phyloP scores from a whole-genome alignment of 1,140 invertebrate species.

The Heliconius congener region DNA sequence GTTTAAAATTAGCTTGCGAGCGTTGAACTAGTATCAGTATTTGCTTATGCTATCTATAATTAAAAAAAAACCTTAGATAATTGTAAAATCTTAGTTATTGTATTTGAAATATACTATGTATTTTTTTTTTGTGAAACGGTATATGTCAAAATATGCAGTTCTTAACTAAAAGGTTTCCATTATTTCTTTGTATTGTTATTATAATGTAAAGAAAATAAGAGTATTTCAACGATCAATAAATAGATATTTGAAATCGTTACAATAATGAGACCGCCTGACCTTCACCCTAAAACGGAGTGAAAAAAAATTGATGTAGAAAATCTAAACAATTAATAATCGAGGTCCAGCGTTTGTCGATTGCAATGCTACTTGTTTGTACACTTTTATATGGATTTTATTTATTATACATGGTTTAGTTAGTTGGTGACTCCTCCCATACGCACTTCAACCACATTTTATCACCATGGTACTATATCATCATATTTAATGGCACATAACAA shows the following conservation, averaged over 20 bases:
- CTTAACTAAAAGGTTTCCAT: too few species aligned
- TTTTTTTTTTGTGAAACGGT: too few species aligned
- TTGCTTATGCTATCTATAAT: background rate
- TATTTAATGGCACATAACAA: conserved; percentile 49
- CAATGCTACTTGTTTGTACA: conserved; percentile 40
- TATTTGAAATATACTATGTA: too few species aligned
- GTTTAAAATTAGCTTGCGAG: conserved; percentile 51
- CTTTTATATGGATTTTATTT: conserved; percentile 40
- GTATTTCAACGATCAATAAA: background rate
- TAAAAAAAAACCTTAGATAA: background rate
- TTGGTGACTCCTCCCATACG: conserved; percentile 57
- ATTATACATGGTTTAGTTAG: conserved; percentile 66
- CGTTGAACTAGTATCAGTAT: conserved; percentile 46
- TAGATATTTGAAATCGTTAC: conserved; percentile 49
- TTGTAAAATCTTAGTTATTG: background rate
- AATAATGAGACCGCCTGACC: conserved; percentile 59
- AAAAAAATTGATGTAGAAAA: conserved; percentile 46
- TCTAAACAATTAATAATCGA: conserved; percentile 45
- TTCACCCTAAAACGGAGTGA: conserved; percentile 44
- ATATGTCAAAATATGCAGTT: too few species aligned
- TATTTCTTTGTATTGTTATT: background rate
- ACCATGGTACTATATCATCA: conserved; percentile 52
- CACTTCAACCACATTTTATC: conserved; percentile 78
- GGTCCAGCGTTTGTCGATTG: conserved; percentile 58
- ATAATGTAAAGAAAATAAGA: background rate